Percentiles rank a stretch among this genome's conserved stretches.
Evolutionary conservation across 2,888 invertebrate species (phyloP).

Genomic region (Papilio gigon): DNA sequence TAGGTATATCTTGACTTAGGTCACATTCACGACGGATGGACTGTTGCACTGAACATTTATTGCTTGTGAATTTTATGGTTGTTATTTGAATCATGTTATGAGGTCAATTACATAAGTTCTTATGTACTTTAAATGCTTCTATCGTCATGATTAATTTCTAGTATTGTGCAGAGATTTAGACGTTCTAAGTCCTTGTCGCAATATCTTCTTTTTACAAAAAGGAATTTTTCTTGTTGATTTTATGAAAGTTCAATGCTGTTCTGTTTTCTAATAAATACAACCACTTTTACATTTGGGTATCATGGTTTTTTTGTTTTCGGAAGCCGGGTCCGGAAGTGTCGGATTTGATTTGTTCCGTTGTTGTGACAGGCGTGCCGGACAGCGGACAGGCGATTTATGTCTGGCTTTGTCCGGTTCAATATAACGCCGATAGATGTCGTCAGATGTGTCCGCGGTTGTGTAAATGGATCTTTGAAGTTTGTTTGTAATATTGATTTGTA

Average conservation of each 20-base stretch:
- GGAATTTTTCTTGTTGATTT: not conserved
- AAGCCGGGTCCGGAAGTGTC: constrained; percentile 69
- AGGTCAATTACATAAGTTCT: no score
- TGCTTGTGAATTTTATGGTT: not conserved
- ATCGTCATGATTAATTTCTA: not conserved
- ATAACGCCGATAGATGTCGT: constrained; percentile 55
- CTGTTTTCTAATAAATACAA: constrained; percentile 7
- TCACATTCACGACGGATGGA: constrained; percentile 55
- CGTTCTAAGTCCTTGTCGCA: not conserved
- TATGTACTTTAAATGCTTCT: not conserved
- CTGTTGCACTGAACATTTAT: not conserved
- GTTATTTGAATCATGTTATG: not conserved
- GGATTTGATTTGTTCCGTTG: constrained; percentile 66
- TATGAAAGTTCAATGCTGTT: not conserved
- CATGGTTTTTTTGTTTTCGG: constrained; percentile 58
- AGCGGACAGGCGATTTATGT: constrained; percentile 39
- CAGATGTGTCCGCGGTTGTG: constrained; percentile 44
- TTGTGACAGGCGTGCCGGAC: constrained; percentile 63
- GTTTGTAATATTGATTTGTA: constrained; percentile 7
- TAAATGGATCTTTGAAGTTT: constrained; percentile 25
- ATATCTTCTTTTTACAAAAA: not conserved
- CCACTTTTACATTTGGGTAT: not conserved
- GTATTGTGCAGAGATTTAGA: no score
- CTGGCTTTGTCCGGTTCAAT: constrained; percentile 28
- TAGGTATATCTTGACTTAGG: constrained; percentile 68